These are phyloP conservation scores for Chelmon rostratus DNA, from an alignment of 2,797 vertebrate genomes.

Conservation along the genomic window DNA sequence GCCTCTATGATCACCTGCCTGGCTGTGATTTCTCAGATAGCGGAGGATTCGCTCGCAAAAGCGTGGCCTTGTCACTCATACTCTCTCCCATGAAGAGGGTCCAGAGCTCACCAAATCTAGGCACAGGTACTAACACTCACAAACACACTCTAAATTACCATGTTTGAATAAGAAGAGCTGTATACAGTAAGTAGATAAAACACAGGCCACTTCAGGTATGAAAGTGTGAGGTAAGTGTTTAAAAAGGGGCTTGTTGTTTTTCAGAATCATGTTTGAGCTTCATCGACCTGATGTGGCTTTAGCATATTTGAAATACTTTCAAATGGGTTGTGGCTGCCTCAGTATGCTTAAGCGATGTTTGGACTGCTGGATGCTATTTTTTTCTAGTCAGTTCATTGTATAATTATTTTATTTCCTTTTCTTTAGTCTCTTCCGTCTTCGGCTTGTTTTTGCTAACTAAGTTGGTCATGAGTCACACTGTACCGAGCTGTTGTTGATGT, in stretches of 20 bases:
- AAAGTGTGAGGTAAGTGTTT: conserved; percentile 54
- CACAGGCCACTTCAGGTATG: background rate
- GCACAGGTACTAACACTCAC: conserved; percentile 85
- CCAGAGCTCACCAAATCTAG: conserved; percentile 97
- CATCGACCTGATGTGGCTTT: conserved; percentile 25
- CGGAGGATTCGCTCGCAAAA: conserved; percentile 94
- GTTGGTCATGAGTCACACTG: background rate
- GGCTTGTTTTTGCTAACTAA: conserved; percentile 40
- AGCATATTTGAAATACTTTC: conserved; percentile 49
- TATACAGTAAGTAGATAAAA: background rate
- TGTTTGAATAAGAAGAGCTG: background rate
- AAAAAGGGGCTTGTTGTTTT: conserved; percentile 26
- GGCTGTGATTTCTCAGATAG: conserved; percentile 96
- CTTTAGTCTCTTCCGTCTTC: conserved; percentile 3
- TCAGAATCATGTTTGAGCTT: conserved; percentile 19
- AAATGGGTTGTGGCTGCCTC: conserved; percentile 32
- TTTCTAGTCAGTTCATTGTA: background rate
- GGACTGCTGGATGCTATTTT: conserved; percentile 25
- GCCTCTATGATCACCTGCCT: conserved; percentile 66
- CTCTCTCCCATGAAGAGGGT: conserved; percentile 98
- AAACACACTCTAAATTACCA: conserved; percentile 45
- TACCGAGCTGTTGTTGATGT: conserved; percentile 10
- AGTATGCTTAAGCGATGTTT: conserved; percentile 42
- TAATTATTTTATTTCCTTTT: conserved; percentile 32
- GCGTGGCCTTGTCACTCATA: conserved; percentile 92